phyloP scores from a whole-genome alignment of 2,113 vertebrate species.

The Zosterops pallidus region DNA sequence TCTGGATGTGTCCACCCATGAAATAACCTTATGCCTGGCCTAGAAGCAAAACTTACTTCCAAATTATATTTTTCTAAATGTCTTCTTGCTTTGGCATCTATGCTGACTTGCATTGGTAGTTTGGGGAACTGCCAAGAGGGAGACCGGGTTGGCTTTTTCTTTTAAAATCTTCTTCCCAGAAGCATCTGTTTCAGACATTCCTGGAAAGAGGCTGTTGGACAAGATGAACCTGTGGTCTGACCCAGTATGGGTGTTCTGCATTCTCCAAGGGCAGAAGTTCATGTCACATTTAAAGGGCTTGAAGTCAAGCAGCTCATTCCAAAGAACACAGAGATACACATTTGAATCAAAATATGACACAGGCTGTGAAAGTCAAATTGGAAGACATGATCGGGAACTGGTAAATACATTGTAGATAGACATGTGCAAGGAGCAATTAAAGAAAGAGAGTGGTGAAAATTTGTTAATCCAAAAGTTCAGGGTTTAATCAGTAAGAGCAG shows the following conservation, averaged over 20 bases:
- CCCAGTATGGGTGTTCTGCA: rapidly evolving
- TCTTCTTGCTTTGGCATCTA: neutral
- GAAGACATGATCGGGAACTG: neutral
- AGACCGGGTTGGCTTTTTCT: rapidly evolving
- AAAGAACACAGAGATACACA: neutral
- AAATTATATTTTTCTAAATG: neutral
- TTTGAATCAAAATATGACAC: neutral
- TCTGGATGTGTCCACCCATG: neutral
- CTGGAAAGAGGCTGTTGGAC: neutral
- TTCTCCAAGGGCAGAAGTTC: neutral
- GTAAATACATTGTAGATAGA: neutral
- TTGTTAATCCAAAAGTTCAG: neutral
- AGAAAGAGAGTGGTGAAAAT: rapidly evolving
- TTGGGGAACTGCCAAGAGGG: neutral
- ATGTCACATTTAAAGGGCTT: neutral
- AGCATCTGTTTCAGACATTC: neutral
- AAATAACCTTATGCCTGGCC: neutral
- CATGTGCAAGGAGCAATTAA: neutral
- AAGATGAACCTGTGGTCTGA: neutral
- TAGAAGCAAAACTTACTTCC: neutral
- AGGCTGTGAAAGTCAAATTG: neutral
- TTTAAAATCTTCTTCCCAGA: neutral
- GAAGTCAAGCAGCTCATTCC: neutral
- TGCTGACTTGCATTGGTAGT: neutral
- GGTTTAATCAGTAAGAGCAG: neutral